These are phyloP conservation scores for Euura saliciscinereae DNA, from an alignment of 1,140 invertebrate genomes.

Conservation along the genomic window DNA sequence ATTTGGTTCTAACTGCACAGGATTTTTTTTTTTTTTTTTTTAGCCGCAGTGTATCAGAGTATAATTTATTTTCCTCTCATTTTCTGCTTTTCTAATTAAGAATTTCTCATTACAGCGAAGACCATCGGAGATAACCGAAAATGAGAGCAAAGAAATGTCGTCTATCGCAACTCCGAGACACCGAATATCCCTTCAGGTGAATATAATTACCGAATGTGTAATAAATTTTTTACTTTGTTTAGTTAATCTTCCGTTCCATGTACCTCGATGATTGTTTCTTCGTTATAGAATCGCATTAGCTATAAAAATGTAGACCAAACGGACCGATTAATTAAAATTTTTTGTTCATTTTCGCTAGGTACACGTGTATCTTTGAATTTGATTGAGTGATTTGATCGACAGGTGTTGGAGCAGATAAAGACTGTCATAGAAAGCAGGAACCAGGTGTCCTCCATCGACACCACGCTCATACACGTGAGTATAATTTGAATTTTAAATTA, in stretches of 20 bases:
- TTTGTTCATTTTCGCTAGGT: too few species aligned
- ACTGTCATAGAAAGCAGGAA: slow-evolving; percentile 58
- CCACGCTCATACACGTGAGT: slow-evolving; percentile 43
- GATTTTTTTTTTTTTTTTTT: background rate
- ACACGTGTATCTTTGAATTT: background rate
- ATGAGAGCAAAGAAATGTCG: background rate
- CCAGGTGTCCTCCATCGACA: slow-evolving; percentile 43
- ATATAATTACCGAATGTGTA: background rate
- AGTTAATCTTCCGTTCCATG: too few species aligned
- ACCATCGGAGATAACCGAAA: slow-evolving; percentile 44
- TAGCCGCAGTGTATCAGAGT: too few species aligned
- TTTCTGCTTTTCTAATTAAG: background rate
- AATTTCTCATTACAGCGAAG: slow-evolving; percentile 46
- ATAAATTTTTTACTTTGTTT: too few species aligned
- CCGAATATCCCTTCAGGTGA: slow-evolving; percentile 52
- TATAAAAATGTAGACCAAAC: too few species aligned
- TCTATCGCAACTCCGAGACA: slow-evolving; percentile 43
- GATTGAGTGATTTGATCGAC: slow-evolving; percentile 25
- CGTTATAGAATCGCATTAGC: too few species aligned
- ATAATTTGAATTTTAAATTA: slow-evolving; percentile 11
- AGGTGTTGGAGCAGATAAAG: slow-evolving; percentile 59
- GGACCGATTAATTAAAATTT: too few species aligned
- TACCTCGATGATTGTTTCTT: too few species aligned
- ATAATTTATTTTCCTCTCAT: background rate
- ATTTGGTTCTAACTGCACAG: too few species aligned